Evolutionary conservation across 2,888 invertebrate species (phyloP).

Genomic region (Nudaria mundana): DNA sequence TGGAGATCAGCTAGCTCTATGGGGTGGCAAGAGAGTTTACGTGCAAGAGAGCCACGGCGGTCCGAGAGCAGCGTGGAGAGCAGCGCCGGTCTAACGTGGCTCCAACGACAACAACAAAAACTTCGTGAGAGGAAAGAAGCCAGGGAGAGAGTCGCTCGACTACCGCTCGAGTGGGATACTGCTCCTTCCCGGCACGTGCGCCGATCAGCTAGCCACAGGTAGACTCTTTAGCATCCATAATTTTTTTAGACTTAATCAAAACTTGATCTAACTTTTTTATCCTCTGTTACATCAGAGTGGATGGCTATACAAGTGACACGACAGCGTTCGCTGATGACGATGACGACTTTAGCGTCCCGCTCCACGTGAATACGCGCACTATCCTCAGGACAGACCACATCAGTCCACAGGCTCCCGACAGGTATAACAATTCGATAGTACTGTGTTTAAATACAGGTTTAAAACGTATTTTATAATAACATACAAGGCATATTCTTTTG

Average conservation of each 20-base stretch:
- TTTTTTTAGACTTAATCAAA: neutral
- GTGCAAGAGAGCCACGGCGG: slow-evolving; percentile 62
- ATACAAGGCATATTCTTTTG: no score
- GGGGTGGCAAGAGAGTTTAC: slow-evolving; percentile 64
- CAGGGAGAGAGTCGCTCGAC: slow-evolving; percentile 86
- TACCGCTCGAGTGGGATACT: slow-evolving; percentile 84
- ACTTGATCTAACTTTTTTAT: neutral
- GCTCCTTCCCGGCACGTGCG: slow-evolving; percentile 71
- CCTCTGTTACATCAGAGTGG: slow-evolving; percentile 71
- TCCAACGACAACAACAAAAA: slow-evolving; percentile 91
- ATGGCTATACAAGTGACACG: slow-evolving; percentile 90
- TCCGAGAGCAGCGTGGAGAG: slow-evolving; percentile 64
- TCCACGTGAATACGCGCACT: slow-evolving; percentile 84
- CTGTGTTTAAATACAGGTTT: no score
- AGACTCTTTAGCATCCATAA: neutral
- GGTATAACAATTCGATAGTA: slow-evolving; percentile 40
- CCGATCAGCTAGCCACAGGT: slow-evolving; percentile 77
- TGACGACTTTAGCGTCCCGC: slow-evolving; percentile 85
- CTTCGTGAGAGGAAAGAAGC: slow-evolving; percentile 88
- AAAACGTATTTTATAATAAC: no score
- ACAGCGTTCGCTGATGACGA: slow-evolving; percentile 90
- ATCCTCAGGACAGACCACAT: slow-evolving; percentile 64
- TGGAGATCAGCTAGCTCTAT: slow-evolving; percentile 68
- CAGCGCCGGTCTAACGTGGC: slow-evolving; percentile 86
- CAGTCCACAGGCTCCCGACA: slow-evolving; percentile 74